A percentile compares a stretch with the other conserved stretches of the same genome.
Evolutionary conservation across 2,113 vertebrate species (phyloP).

Genomic region (Rhabdomys dilectus): DNA sequence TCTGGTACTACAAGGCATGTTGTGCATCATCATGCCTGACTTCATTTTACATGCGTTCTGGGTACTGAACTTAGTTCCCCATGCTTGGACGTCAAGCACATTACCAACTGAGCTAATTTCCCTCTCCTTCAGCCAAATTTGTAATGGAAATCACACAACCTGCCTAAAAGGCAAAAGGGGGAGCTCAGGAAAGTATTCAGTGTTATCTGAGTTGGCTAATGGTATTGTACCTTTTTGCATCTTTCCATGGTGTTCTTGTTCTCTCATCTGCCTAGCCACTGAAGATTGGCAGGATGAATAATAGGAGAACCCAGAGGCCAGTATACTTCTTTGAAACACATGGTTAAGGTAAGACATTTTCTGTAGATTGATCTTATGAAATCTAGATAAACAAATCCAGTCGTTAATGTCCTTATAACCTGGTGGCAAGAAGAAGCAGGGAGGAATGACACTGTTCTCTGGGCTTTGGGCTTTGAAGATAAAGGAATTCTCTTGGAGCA

Average conservation of each 20-base stretch:
- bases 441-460: not conserved
- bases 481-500: not conserved
- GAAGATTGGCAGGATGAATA: not conserved
- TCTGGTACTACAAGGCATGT: not conserved
- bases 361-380: not conserved
- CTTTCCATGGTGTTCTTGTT: not conserved
- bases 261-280: not conserved
- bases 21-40: not conserved
- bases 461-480: not conserved
- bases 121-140: no score
- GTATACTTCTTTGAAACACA: not conserved
- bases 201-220: fast-evolving
- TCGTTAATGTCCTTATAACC: not conserved
- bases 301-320: not conserved
- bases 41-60: not conserved
- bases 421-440: not conserved
- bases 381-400: not conserved
- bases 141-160: not conserved
- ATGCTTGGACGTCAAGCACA: not conserved
- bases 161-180: no score
- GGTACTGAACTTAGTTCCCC: no score
- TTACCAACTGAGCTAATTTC: not conserved
- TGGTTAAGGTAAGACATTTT: not conserved
- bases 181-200: not conserved
- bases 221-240: not conserved